phyloP scores from a whole-genome alignment of 2,113 vertebrate genomes.

The Arenaria interpres region DNA sequence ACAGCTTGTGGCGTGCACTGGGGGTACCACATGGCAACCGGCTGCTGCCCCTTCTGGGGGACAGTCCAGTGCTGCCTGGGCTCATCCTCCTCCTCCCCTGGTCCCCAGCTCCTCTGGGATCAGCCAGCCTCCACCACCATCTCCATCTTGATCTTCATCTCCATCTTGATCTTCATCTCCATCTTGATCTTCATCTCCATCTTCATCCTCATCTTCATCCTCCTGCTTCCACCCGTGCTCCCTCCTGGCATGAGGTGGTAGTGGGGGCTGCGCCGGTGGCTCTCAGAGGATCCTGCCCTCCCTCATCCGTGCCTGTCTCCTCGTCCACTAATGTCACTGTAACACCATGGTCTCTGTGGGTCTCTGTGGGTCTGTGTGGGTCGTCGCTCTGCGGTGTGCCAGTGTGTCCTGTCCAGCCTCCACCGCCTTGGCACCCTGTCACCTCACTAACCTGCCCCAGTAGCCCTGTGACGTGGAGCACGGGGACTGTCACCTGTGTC shows the following conservation, averaged over 20 bases:
- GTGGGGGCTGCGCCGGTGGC: not conserved
- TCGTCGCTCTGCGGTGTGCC: slow-evolving; percentile 36
- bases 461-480: not conserved
- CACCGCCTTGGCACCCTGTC: not conserved
- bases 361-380: not conserved
- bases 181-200: not conserved
- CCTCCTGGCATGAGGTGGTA: not conserved
- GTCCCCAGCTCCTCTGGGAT: not conserved
- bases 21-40: not conserved
- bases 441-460: slow-evolving; percentile 38
- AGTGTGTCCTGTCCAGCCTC: not conserved
- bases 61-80: not conserved
- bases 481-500: not conserved
- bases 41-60: not conserved
- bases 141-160: not conserved
- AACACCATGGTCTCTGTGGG: not conserved
- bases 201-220: not conserved
- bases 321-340: slow-evolving; percentile 31
- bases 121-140: not conserved
- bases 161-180: not conserved
- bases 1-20: rapidly evolving
- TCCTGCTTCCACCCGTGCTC: not conserved
- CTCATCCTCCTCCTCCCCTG: not conserved
- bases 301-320: not conserved
- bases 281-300: not conserved